Percentiles rank a stretch among this genome's conserved stretches.
phyloP scores from a whole-genome alignment of 2,888 invertebrate genomes.

The Dryococelus australis region DNA sequence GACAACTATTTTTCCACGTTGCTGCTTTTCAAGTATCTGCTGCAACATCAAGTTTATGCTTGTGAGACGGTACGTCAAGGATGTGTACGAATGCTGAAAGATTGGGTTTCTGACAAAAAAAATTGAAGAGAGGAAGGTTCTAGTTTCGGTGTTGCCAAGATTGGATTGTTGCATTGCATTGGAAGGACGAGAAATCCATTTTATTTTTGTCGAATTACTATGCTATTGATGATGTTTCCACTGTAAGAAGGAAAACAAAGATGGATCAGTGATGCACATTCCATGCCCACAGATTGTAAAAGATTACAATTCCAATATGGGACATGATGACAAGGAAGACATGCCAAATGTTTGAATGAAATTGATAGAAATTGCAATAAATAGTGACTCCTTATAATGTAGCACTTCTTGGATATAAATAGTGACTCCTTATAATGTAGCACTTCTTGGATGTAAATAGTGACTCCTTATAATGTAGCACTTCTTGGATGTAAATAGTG shows the following conservation, averaged over 20 bases:
- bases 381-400: constrained; percentile 52
- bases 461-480: too few relatives aligned
- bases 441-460: too few relatives aligned
- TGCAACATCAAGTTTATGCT: background rate
- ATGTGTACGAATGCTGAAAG: background rate
- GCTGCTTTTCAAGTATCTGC: background rate
- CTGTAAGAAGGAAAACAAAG: constrained; percentile 45
- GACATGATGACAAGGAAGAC: constrained; percentile 53
- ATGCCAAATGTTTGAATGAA: constrained; percentile 50
- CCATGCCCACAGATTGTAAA: constrained; percentile 49
- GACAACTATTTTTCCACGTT: background rate
- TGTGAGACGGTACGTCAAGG: background rate
- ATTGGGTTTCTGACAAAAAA: background rate
- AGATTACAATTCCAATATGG: constrained; percentile 53
- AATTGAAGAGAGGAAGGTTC: background rate
- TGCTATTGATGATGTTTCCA: constrained; percentile 45
- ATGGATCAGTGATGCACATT: constrained; percentile 46
- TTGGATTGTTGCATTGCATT: constrained; percentile 48
- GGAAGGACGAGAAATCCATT: constrained; percentile 51
- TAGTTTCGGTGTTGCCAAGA: constrained; percentile 7
- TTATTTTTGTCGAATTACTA: constrained; percentile 51
- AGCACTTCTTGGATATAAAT: constrained; percentile 51
- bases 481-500: too few relatives aligned
- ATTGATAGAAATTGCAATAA: constrained; percentile 52
- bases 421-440: too few relatives aligned